Percentiles rank a stretch among this genome's conserved stretches.
Conservation (phyloP, 2,888 invertebrate genomes). For the Penaeus monodon region DNA sequence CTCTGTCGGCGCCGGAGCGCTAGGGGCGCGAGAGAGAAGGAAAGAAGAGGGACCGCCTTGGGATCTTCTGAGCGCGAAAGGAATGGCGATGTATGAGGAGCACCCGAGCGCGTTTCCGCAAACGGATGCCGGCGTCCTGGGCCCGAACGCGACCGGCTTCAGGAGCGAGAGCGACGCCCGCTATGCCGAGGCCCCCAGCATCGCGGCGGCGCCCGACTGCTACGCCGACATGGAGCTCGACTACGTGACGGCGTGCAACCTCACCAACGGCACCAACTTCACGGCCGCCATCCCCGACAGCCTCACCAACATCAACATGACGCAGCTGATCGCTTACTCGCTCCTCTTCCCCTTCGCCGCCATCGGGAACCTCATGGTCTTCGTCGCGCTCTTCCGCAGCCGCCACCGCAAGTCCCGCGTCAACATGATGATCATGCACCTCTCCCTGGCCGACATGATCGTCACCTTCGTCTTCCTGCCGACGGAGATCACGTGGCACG, state of each 20-base stretch:
- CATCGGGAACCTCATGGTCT: conserved; percentile 80
- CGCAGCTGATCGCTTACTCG: conserved; percentile 75
- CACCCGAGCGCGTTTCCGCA: too few relatives aligned
- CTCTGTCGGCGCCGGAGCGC: too few relatives aligned
- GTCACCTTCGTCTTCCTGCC: conserved; percentile 85
- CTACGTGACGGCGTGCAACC: not conserved
- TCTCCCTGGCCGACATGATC: conserved; percentile 83
- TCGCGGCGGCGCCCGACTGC: not conserved
- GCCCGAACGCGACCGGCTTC: too few relatives aligned
- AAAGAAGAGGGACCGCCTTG: too few relatives aligned
- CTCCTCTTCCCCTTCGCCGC: conserved; percentile 77
- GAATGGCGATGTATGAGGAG: too few relatives aligned
- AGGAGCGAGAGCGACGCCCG: too few relatives aligned
- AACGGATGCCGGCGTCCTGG: too few relatives aligned
- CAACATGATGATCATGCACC: conserved; percentile 80
- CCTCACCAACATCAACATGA: conserved; percentile 43
- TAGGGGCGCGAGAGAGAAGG: too few relatives aligned
- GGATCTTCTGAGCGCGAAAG: too few relatives aligned
- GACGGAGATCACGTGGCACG: conserved; percentile 75
- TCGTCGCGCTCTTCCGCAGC: conserved; percentile 76
- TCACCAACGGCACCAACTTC: conserved; percentile 25
- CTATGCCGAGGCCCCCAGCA: not conserved
- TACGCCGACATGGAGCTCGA: not conserved
- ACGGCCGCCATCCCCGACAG: conserved; percentile 19
- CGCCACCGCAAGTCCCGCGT: conserved; percentile 72